Conservation (phyloP, 2,797 vertebrate species). For the Cyprinella venusta region DNA sequence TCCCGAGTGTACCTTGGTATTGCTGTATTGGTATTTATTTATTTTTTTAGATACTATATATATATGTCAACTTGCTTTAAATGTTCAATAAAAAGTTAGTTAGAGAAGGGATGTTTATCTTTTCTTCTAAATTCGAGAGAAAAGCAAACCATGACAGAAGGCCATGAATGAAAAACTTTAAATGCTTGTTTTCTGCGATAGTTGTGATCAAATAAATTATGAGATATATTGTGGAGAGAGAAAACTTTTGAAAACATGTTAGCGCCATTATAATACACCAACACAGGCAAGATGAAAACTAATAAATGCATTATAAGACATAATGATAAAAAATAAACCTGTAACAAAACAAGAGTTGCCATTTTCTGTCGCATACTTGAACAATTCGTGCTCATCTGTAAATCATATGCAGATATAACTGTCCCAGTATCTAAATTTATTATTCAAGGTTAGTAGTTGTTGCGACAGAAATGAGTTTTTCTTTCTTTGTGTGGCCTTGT, state of each 20-base stretch:
- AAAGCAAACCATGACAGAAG: constrained; percentile 32
- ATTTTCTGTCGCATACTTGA: constrained; percentile 4
- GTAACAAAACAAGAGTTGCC: not conserved
- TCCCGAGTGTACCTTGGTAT: too few relatives aligned
- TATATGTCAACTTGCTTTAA: constrained; percentile 43
- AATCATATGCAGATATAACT: not conserved
- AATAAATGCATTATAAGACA: constrained; percentile 6
- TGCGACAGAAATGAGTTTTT: not conserved
- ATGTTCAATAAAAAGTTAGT: constrained; percentile 2
- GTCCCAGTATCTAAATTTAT: not conserved
- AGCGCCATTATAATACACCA: not conserved
- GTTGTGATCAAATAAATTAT: constrained; percentile 35
- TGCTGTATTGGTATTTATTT: too few relatives aligned
- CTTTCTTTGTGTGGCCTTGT: constrained; percentile 20
- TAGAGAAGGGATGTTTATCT: constrained; percentile 19
- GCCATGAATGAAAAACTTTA: not conserved
- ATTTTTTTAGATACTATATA: too few relatives aligned
- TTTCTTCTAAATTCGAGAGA: constrained; percentile 30
- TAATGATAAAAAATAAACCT: not conserved
- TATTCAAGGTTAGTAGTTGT: not conserved
- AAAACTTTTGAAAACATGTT: constrained; percentile 17
- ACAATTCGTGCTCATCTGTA: not conserved
- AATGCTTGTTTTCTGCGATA: not conserved
- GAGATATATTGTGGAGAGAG: constrained; percentile 6
- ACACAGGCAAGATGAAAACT: not conserved